Conservation (phyloP, 2,797 vertebrate genomes). For the Coregonus sp. region DNA sequence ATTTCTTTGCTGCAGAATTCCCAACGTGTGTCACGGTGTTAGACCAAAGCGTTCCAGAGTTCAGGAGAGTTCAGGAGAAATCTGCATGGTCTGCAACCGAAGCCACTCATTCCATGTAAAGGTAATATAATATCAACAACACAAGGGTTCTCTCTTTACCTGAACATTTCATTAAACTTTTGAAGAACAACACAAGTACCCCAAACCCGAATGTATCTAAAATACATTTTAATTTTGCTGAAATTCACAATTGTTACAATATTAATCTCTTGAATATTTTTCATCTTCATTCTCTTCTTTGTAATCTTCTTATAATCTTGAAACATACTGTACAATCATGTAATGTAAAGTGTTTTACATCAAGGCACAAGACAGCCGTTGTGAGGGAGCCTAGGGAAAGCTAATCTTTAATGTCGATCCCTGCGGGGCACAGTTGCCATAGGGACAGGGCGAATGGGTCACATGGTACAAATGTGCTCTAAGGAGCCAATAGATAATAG, state of each 20-base stretch:
- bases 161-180: conserved; percentile 39
- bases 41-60: neutral
- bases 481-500: conserved; percentile 46
- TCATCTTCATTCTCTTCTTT: conserved; percentile 42
- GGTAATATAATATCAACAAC: conserved; percentile 5
- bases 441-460: conserved; percentile 1
- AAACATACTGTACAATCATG: conserved; percentile 86
- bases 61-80: neutral
- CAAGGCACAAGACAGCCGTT: conserved; percentile 84
- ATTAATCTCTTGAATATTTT: conserved; percentile 67
- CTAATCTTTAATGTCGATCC: conserved; percentile 78
- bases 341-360: conserved; percentile 80
- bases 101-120: neutral
- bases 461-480: conserved; percentile 67
- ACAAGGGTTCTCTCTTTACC: conserved; percentile 24
- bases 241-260: conserved; percentile 87
- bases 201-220: conserved; percentile 88
- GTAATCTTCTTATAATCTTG: conserved; percentile 57
- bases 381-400: conserved; percentile 76
- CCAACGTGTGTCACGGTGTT: conserved; percentile 1
- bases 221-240: conserved; percentile 92
- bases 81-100: neutral
- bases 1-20: neutral
- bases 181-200: conserved; percentile 79
- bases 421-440: conserved; percentile 62